Conservation (phyloP, 2,797 vertebrate species). For the Antennarius maculatus region DNA sequence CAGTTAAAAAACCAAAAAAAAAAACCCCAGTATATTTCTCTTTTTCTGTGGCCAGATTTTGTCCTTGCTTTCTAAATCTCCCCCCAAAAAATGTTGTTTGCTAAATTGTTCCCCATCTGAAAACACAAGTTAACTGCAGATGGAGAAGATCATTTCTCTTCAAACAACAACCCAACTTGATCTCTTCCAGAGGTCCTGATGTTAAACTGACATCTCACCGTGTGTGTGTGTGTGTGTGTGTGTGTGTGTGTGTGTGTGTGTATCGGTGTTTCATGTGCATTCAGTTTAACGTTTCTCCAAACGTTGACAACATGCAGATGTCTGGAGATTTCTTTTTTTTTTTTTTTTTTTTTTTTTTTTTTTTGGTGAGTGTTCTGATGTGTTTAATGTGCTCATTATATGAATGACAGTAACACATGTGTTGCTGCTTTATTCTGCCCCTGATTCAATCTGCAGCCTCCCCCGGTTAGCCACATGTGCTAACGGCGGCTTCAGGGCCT, state of each 20-base stretch:
- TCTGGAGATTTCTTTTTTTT: constrained; percentile 46
- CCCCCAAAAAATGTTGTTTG: no score
- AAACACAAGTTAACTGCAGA: neutral
- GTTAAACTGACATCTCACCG: constrained; percentile 17
- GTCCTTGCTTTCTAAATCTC: no score
- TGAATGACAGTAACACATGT: constrained; percentile 61
- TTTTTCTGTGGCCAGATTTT: neutral
- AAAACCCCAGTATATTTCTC: no score
- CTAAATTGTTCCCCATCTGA: neutral
- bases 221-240: no score
- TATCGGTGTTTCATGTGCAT: constrained; percentile 18
- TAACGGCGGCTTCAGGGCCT: constrained; percentile 58
- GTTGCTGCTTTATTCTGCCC: constrained; percentile 62
- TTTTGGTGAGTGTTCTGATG: constrained; percentile 60
- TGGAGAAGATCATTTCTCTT: neutral
- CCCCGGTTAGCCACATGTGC: constrained; percentile 71
- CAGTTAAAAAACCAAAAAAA: neutral
- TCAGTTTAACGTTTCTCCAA: constrained; percentile 19
- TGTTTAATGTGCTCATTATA: constrained; percentile 72
- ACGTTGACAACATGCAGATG: constrained; percentile 49
- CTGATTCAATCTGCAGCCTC: constrained; percentile 75
- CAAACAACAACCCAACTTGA: neutral
- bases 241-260: no score
- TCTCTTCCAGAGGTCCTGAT: constrained; percentile 15
- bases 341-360: constrained; percentile 26